Evolutionary conservation across 2,797 vertebrate genomes (phyloP).

Genomic region (Tympanoctomys barrerae): DNA sequence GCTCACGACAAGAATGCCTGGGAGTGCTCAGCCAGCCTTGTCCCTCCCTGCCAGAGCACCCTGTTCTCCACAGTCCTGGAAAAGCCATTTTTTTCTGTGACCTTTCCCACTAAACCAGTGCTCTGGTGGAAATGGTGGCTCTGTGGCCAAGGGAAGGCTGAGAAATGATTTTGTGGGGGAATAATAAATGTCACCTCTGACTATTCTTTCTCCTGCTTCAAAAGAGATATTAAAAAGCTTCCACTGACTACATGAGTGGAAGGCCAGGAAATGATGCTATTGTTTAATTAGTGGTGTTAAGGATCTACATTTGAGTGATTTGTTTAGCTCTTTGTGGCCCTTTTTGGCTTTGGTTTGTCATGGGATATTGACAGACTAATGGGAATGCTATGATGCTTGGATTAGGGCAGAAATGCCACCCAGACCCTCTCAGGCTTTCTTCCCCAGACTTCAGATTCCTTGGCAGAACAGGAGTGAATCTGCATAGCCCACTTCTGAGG

Average conservation of each 20-base stretch:
- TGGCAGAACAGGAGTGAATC: not conserved
- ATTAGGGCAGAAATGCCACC: slow-evolving; percentile 38
- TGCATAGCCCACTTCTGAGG: not conserved
- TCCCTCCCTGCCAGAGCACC: slow-evolving; percentile 70
- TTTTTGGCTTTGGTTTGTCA: slow-evolving; percentile 59
- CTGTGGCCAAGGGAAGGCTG: not conserved
- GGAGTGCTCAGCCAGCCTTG: slow-evolving; percentile 79
- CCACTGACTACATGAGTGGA: not conserved
- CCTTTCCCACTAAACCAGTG: not conserved
- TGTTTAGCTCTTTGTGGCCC: slow-evolving; percentile 58
- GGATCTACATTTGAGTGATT: slow-evolving; percentile 58
- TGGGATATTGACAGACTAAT: slow-evolving; percentile 60
- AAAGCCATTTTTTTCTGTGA: not conserved
- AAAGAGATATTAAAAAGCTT: slow-evolving; percentile 22
- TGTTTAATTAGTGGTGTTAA: slow-evolving; percentile 59
- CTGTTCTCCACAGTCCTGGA: slow-evolving; percentile 56
- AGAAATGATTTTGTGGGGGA: not conserved
- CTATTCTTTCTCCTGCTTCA: not conserved
- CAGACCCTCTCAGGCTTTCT: not conserved
- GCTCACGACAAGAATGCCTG: slow-evolving; percentile 77
- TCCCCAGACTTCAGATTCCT: not conserved
- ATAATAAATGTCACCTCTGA: rapidly evolving
- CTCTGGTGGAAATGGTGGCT: slow-evolving; percentile 2
- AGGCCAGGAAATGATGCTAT: slow-evolving; percentile 33
- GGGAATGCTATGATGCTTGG: not conserved